Conservation (phyloP, 2,113 vertebrate genomes). For the Psilopogon haemacephalus region DNA sequence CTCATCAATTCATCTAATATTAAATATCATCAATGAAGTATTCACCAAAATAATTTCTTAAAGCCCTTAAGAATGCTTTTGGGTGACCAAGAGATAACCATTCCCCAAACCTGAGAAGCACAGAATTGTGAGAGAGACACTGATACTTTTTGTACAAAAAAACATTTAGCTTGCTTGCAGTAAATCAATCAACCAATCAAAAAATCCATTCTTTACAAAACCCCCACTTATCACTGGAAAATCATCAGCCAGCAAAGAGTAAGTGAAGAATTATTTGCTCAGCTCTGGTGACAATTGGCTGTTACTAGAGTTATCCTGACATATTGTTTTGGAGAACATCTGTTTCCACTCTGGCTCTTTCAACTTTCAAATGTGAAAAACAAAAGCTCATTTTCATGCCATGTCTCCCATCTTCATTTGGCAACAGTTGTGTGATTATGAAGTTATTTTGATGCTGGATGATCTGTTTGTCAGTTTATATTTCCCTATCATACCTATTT, state of each 20-base stretch:
- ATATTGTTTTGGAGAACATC: slow-evolving; percentile 50
- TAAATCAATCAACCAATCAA: neutral
- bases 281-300: neutral
- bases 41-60: neutral
- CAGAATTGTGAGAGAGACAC: neutral
- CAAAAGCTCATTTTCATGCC: slow-evolving; percentile 65
- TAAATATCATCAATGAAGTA: neutral
- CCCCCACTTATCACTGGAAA: neutral
- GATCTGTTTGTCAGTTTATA: slow-evolving; percentile 57
- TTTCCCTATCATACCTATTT: slow-evolving; percentile 68
- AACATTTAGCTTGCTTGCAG: neutral
- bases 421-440: slow-evolving; percentile 33
- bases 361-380: slow-evolving; percentile 67
- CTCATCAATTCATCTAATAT: neutral
- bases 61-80: neutral
- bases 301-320: slow-evolving; percentile 44
- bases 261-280: slow-evolving; percentile 49
- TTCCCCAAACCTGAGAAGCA: neutral
- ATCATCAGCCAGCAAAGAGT: neutral
- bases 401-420: slow-evolving; percentile 51
- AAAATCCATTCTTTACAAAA: neutral
- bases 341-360: slow-evolving; percentile 47
- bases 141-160: neutral
- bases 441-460: slow-evolving; percentile 54
- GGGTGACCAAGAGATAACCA: neutral